Base-by-base conservation (phyloP, 2,888 invertebrate genomes). In the Paralinhomoeus sp. region DNA sequence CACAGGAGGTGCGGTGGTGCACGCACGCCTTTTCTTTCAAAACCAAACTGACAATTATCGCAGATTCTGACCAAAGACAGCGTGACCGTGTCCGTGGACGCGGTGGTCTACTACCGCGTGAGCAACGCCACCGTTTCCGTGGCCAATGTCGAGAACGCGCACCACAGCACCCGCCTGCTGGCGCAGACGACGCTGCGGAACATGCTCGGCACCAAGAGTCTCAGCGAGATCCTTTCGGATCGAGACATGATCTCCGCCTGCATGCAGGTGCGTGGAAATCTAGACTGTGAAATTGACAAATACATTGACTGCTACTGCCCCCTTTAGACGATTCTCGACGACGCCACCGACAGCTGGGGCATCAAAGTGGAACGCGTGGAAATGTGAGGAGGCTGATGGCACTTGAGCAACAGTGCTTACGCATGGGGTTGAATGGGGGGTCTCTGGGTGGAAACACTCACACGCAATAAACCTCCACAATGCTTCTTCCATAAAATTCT, bases 1-100 rank as follows among this genome's bases (percentile, higher is more conserved):
- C 91, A 0, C 91, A 91, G 71, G 91, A 91, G 75, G 87, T 85
- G 71, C n/a, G n/a, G n/a, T n/a, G n/a, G n/a, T n/a, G n/a, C n/a
- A n/a, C n/a, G n/a, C n/a, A n/a, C n/a, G n/a, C n/a, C n/a, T n/a
- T n/a, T n/a, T n/a, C n/a, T n/a, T n/a, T n/a, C n/a, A n/a, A n/a
- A n/a, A n/a, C n/a, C n/a, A n/a, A n/a, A n/a, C n/a, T n/a, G n/a
- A n/a, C n/a, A n/a, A n/a, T n/a, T n/a, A n/a, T n/a, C n/a, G 9
- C 22, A 89, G 87, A 85, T 91, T 17, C 69, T 91, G 53, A 89
- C 89, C 33, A 85, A 85, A 66, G 91, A 91, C 68, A 84, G 83
- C 46, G 91, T 91, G 45, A 91, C 91, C 0, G 89, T 91, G 3
- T 84, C 85, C 2, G 91, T 91, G 39, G 91, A 91, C 63, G 91